Percentiles rank a stretch among this genome's conserved stretches.
Conservation (phyloP, 2,888 invertebrate genomes). For the Dryobotodes eremita region DNA sequence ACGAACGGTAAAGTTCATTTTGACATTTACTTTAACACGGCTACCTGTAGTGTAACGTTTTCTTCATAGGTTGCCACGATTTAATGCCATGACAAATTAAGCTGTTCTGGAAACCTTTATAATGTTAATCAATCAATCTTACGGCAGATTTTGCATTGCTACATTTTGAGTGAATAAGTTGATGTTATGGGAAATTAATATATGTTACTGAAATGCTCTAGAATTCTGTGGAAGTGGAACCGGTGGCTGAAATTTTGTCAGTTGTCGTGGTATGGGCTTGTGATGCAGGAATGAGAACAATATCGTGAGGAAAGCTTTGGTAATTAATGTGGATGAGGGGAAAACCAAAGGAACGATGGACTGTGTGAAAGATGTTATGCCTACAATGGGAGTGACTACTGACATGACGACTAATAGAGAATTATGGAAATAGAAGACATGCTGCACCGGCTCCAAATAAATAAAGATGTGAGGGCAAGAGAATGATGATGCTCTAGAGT, state of each 20-base stretch:
- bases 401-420: not conserved
- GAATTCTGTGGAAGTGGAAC: not conserved
- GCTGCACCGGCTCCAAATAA: not conserved
- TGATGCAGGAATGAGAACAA: not conserved
- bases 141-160: conserved; percentile 21
- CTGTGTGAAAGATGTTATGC: not conserved
- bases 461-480: no score
- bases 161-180: conserved; percentile 13
- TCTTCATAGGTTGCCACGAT: conserved; percentile 39
- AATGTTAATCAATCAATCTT: conserved; percentile 34
- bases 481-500: not conserved
- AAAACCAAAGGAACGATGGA: not conserved
- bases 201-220: not conserved
- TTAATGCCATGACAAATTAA: conserved; percentile 62
- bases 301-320: not conserved
- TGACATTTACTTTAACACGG: conserved; percentile 66
- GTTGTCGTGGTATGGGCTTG: not conserved
- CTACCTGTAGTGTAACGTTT: conserved; percentile 57
- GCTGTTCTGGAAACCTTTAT: conserved; percentile 47
- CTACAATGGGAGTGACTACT: not conserved
- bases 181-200: not conserved
- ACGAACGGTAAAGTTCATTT: conserved; percentile 65
- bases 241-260: not conserved
- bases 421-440: not conserved
- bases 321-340: not conserved